Evolutionary conservation across 1,140 invertebrate species (phyloP).

Genomic region (Pomacea maculata): DNA sequence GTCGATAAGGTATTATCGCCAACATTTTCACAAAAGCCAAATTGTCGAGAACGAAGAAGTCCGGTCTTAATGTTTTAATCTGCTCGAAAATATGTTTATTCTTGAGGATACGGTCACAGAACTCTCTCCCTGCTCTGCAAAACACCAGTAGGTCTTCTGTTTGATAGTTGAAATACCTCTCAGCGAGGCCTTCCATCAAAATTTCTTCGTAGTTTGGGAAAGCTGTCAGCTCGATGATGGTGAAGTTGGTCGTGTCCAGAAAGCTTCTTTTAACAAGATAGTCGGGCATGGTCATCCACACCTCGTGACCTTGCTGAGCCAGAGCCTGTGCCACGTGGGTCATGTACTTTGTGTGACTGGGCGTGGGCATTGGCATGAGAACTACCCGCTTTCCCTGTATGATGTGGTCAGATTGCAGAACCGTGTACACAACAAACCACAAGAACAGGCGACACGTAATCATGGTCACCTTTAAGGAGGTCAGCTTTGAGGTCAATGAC

Average conservation of each 20-base stretch:
- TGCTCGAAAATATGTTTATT: conserved; percentile 1
- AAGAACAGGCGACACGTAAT: too few relatives aligned
- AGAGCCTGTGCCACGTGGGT: conserved; percentile 22
- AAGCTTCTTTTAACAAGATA: neutral
- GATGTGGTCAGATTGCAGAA: too few relatives aligned
- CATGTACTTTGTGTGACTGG: conserved; percentile 12
- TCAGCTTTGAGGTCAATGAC: too few relatives aligned
- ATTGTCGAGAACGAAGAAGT: conserved; percentile 10
- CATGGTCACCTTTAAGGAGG: too few relatives aligned
- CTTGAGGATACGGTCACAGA: neutral
- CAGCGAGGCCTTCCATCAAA: neutral
- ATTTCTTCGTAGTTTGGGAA: neutral
- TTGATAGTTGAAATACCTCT: neutral
- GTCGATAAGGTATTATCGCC: too few relatives aligned
- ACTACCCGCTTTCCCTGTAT: conserved; percentile 14
- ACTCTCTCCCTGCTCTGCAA: neutral
- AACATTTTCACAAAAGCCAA: too few relatives aligned
- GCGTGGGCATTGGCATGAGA: conserved; percentile 11
- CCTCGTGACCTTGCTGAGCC: conserved; percentile 11
- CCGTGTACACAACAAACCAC: too few relatives aligned
- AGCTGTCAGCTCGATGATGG: neutral
- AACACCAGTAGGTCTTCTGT: neutral
- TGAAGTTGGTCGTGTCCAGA: neutral
- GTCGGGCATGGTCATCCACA: conserved; percentile 9
- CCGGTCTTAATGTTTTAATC: conserved; percentile 5